Evolutionary conservation across 1,140 invertebrate genomes (phyloP).

Genomic region (Cyphomyrmex costatus): DNA sequence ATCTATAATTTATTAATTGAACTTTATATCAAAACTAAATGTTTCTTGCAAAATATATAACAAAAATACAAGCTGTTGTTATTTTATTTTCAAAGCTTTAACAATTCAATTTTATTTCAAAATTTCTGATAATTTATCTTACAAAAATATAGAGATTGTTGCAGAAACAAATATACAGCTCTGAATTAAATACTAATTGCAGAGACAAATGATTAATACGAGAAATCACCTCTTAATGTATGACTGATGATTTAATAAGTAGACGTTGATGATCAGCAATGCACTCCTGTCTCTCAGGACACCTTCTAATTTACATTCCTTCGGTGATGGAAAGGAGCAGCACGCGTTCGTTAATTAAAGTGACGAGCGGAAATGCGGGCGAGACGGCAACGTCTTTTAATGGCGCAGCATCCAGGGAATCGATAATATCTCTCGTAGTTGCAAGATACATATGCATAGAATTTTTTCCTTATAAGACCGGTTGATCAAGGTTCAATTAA

Average conservation of each 20-base stretch:
- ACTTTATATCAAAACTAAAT: neutral
- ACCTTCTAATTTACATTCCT: constrained; percentile 36
- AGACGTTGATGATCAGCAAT: neutral
- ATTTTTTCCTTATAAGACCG: constrained; percentile 29
- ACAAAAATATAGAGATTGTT: neutral
- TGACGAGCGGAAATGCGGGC: constrained; percentile 35
- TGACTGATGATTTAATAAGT: constrained; percentile 14
- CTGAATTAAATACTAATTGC: neutral
- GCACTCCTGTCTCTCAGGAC: neutral
- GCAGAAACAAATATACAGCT: too few relatives aligned
- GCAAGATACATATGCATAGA: neutral
- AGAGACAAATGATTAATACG: neutral
- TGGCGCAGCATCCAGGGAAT: neutral
- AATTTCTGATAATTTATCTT: neutral
- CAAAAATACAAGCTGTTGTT: neutral
- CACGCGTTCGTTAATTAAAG: constrained; percentile 21
- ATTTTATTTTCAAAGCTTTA: neutral
- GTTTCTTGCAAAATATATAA: neutral
- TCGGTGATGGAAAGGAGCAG: constrained; percentile 21
- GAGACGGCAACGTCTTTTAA: neutral
- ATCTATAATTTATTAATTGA: neutral
- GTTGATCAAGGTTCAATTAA: constrained; percentile 45
- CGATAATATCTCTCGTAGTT: constrained; percentile 7
- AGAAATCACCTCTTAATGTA: constrained; percentile 26
- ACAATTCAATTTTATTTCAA: neutral